phyloP scores from a whole-genome alignment of 2,888 invertebrate genomes.

The Hecatera dysodea region DNA sequence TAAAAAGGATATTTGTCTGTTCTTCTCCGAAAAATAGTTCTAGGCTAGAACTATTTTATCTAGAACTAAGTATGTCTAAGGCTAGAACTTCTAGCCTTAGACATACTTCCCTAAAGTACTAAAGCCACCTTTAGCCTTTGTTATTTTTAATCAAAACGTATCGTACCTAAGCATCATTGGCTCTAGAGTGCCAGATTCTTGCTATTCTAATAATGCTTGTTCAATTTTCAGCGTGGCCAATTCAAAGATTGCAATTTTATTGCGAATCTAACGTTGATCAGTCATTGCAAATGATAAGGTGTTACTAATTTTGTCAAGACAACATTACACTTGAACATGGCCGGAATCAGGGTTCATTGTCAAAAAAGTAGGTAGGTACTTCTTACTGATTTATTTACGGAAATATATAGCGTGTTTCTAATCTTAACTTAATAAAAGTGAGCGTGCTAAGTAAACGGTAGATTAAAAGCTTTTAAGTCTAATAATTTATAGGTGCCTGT shows the following conservation, averaged over 20 bases:
- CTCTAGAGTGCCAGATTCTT: not conserved
- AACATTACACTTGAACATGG: not conserved
- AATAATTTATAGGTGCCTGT: constrained; percentile 3
- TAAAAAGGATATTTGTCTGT: not conserved
- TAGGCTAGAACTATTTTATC: not conserved
- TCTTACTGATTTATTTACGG: constrained; percentile 17
- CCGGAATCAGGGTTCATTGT: not conserved
- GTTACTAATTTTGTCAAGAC: constrained; percentile 38
- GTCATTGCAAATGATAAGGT: constrained; percentile 7
- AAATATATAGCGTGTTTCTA: constrained; percentile 27
- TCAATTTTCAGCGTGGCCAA: constrained; percentile 37
- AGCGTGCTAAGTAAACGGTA: constrained; percentile 10
- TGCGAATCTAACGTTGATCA: constrained; percentile 38
- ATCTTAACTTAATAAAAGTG: constrained; percentile 23
- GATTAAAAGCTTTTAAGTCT: constrained; percentile 21
- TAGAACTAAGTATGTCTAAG: not conserved
- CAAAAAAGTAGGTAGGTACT: not conserved
- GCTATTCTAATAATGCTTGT: constrained; percentile 1
- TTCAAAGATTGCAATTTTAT: constrained; percentile 41
- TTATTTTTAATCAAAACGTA: constrained; percentile 5
- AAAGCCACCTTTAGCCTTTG: too few relatives aligned
- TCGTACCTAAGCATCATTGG: not conserved
- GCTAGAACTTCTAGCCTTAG: not conserved
- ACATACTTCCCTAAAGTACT: too few relatives aligned
- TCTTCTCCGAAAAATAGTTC: not conserved